These are phyloP conservation scores for Panagrolaimus sp. DNA, from an alignment of 1,140 invertebrate genomes.

Conservation along the genomic window DNA sequence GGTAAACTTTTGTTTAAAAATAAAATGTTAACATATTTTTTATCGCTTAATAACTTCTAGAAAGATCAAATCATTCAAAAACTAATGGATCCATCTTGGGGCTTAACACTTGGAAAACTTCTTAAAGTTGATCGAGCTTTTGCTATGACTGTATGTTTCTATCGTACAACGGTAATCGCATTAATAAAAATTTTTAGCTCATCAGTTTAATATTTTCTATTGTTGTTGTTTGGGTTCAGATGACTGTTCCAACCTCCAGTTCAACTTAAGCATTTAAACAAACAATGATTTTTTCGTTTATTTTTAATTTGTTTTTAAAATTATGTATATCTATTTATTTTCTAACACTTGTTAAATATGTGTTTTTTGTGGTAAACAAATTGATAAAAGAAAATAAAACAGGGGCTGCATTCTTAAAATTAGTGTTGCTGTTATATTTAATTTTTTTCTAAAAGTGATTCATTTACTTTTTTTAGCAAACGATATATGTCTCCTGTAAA, in stretches of 20 bases:
- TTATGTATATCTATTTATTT: too few relatives aligned
- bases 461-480: too few relatives aligned
- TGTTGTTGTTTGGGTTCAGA: slow-evolving; percentile 2
- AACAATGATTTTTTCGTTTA: too few relatives aligned
- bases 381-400: too few relatives aligned
- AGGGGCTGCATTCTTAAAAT: too few relatives aligned
- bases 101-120: background rate
- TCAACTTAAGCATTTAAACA: too few relatives aligned
- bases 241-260: background rate
- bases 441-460: too few relatives aligned
- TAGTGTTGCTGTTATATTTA: too few relatives aligned
- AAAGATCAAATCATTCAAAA: slow-evolving; percentile 15
- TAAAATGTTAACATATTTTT: background rate
- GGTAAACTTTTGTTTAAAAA: background rate
- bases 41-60: background rate
- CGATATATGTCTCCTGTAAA: too few relatives aligned
- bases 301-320: too few relatives aligned
- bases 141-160: background rate
- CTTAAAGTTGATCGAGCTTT: background rate
- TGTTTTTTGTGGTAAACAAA: too few relatives aligned
- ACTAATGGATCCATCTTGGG: slow-evolving; percentile 7
- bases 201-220: slow-evolving; percentile 7
- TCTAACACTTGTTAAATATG: too few relatives aligned
- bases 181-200: background rate
- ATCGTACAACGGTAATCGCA: background rate